Base-by-base conservation (phyloP, 92 coral and sea anemone species). In the Actinostola sp. region DNA sequence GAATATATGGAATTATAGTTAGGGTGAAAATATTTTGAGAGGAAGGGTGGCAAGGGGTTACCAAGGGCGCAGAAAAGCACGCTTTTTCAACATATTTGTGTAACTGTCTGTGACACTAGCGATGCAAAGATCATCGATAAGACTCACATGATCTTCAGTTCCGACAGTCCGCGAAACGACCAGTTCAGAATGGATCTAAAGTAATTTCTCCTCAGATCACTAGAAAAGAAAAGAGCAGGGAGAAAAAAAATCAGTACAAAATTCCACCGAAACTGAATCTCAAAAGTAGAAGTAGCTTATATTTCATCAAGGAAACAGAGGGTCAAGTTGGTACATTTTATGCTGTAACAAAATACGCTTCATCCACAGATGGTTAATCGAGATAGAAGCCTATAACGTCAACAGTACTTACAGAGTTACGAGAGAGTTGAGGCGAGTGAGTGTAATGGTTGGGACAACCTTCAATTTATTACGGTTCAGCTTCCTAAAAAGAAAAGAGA, bases 381-480 rank as follows among this genome's bases (percentile, higher is more conserved):
- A 75, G 81, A 75, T 75, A 75, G 49, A 21, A 26, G 30, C 29
- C 15, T 21, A 44, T 10, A 21, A 48, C 39, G 56, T 51, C 42
- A 44, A 21, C 14, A 30, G 31, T 71, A 89, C 94, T 89, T 85
- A 89, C 94, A 89, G 58, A 43, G 35, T 75, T 70, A 41, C 62
- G 16, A 89, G 79, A 52, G 84, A 76, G 43, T 63, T 48, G 29
- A 81, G 54, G 3, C 38, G 79, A 31, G 61, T 64, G 31, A 89
- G 57, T 3, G 94, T 85, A 0, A 11, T 66, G 25, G 71, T 60
- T n/a, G 94, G 94, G 58, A 89, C 66, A 10, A 78, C 33, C 11
- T 63, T 25, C 17, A 89, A 80, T 45, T 68, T 81, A 58, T 89
- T 89, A 31, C 85, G 73, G 70, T 72, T 72, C 1, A 89, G 88